A percentile compares a stretch with the other conserved stretches of the same genome.
Evolutionary conservation across 1,140 invertebrate species (phyloP).

Genomic region (Phymastichus coffea): DNA sequence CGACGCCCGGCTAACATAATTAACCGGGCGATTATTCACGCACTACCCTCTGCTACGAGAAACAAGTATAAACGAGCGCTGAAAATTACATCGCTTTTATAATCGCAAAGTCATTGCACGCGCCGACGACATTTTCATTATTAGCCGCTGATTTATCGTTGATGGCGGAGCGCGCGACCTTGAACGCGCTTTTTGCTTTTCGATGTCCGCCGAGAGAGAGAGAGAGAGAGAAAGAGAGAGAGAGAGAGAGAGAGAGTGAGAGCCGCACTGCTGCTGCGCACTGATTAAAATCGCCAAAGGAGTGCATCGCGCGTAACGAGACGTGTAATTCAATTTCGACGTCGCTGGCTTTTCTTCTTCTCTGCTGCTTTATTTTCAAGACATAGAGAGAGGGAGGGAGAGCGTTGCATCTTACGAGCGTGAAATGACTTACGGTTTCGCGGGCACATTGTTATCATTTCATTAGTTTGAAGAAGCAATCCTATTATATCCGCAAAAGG

Average conservation of each 20-base stretch:
- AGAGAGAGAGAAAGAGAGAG: too few species aligned
- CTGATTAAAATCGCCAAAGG: constrained; percentile 11
- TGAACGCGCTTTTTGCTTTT: constrained; percentile 2
- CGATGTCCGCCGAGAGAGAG: too few species aligned
- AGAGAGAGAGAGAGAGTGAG: too few species aligned
- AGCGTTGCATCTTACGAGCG: too few species aligned
- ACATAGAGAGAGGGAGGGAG: too few species aligned
- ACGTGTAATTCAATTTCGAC: constrained; percentile 14
- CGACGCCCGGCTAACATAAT: constrained; percentile 1
- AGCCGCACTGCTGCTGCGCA: too few species aligned
- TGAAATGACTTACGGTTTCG: too few species aligned
- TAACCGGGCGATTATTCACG: constrained; percentile 8
- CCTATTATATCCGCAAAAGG: too few species aligned
- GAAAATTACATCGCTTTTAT: constrained; percentile 1
- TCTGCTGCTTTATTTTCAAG: too few species aligned
- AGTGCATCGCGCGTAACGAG: background rate
- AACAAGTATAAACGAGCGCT: background rate
- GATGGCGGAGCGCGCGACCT: background rate
- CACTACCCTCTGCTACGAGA: background rate
- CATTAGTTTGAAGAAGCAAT: too few species aligned
- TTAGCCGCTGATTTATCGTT: constrained; percentile 1
- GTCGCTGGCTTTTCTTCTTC: background rate
- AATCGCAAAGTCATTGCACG: background rate
- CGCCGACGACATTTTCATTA: constrained; percentile 11
- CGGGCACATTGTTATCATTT: too few species aligned